phyloP scores from a whole-genome alignment of 2,797 vertebrate genomes.

The Poeciliopsis gracilis region DNA sequence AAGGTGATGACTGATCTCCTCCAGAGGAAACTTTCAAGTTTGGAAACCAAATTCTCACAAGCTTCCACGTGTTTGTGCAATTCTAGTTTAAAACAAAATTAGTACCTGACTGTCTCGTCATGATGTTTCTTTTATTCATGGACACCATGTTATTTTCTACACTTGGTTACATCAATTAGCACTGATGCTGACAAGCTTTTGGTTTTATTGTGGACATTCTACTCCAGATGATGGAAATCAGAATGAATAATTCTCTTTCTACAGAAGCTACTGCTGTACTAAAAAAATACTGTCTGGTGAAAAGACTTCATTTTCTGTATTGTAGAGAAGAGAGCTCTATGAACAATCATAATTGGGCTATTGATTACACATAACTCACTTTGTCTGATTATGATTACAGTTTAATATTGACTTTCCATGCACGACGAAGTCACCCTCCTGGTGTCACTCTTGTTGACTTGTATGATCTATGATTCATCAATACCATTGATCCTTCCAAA shows the following conservation, averaged over 20 bases:
- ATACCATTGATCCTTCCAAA: slow-evolving; percentile 90
- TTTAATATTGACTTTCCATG: slow-evolving; percentile 86
- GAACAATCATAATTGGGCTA: slow-evolving; percentile 88
- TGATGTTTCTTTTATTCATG: background rate
- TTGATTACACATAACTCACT: slow-evolving; percentile 95
- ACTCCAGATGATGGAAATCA: slow-evolving; percentile 15
- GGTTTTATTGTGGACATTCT: slow-evolving; percentile 31
- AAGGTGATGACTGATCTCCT: background rate
- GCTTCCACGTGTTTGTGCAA: background rate
- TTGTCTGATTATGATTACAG: slow-evolving; percentile 94
- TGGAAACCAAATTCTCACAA: background rate
- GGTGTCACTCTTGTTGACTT: slow-evolving; percentile 89
- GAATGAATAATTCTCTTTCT: slow-evolving; percentile 33
- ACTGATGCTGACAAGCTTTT: slow-evolving; percentile 16
- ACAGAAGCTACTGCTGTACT: slow-evolving; percentile 26
- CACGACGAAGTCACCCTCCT: slow-evolving; percentile 88
- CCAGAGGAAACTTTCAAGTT: background rate
- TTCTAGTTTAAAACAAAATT: background rate
- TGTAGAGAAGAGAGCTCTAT: slow-evolving; percentile 68
- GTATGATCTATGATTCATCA: slow-evolving; percentile 87
- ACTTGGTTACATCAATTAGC: slow-evolving; percentile 5
- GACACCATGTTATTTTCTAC: background rate
- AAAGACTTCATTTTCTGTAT: slow-evolving; percentile 61
- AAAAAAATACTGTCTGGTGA: slow-evolving; percentile 55
- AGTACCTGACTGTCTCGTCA: background rate